phyloP scores from a whole-genome alignment of 2,113 vertebrate species.

The Gulo gulo region DNA sequence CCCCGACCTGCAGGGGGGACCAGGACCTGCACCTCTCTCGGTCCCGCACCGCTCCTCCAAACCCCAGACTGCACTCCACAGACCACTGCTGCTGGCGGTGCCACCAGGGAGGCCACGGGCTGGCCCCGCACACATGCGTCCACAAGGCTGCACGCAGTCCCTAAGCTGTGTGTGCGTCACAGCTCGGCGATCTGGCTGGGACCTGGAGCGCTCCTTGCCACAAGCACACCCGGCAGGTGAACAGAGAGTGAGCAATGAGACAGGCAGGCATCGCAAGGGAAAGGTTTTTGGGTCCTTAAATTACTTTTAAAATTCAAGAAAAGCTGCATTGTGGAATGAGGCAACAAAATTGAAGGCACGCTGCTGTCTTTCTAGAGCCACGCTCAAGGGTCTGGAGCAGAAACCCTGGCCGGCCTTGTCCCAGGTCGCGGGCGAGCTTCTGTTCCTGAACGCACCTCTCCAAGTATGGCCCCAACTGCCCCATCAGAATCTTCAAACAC shows the following conservation, averaged over 20 bases:
- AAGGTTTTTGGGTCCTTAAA: not conserved
- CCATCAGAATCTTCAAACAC: not conserved
- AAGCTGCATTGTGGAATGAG: not conserved
- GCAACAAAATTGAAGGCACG: not conserved
- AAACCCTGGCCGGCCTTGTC: not conserved
- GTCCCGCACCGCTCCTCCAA: not conserved
- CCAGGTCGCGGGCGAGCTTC: not conserved
- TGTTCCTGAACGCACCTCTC: not conserved
- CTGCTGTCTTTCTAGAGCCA: not conserved
- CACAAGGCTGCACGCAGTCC: rapidly evolving
- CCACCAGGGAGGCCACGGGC: not conserved
- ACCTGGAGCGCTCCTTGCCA: rapidly evolving
- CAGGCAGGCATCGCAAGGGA: rapidly evolving
- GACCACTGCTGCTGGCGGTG: not conserved
- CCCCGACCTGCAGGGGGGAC: not conserved
- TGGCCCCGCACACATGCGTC: not conserved
- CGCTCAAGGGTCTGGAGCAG: not conserved
- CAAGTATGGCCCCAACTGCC: not conserved
- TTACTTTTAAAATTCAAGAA: not conserved
- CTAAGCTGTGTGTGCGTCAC: not conserved
- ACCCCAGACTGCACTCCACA: not conserved
- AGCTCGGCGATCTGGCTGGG: too few relatives aligned
- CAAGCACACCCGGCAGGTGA: not conserved
- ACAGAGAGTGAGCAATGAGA: not conserved
- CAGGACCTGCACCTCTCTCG: not conserved